These are phyloP conservation scores for Drosophila seguyi DNA, from an alignment of 1,140 invertebrate species.

Conservation along the genomic window DNA sequence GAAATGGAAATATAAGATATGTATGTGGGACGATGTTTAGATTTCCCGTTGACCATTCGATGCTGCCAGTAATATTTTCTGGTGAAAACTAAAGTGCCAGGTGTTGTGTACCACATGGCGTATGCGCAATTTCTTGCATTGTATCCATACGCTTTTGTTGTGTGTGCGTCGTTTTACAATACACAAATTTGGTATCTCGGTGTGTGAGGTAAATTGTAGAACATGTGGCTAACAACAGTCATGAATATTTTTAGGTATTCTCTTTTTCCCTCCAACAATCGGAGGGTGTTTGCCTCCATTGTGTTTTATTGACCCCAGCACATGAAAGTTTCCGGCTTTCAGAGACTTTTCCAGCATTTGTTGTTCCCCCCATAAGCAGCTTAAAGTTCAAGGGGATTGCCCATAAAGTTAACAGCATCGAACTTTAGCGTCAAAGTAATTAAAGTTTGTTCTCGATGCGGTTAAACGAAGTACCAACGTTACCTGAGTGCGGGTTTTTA, in stretches of 20 bases:
- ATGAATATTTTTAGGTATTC: constrained; percentile 51
- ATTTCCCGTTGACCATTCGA: constrained; percentile 34
- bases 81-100: constrained; percentile 43
- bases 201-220: constrained; percentile 26
- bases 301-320: constrained; percentile 56
- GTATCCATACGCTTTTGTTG: neutral
- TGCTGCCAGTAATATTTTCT: constrained; percentile 18
- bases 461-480: constrained; percentile 59
- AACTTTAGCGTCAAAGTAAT: constrained; percentile 75
- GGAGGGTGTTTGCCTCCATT: constrained; percentile 38
- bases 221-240: constrained; percentile 28
- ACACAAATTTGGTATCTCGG: constrained; percentile 55
- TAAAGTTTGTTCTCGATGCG: constrained; percentile 60
- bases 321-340: constrained; percentile 39
- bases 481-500: constrained; percentile 25
- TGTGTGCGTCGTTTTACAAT: constrained; percentile 6
- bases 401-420: constrained; percentile 62
- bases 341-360: constrained; percentile 26
- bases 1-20: constrained; percentile 53
- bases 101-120: constrained; percentile 26
- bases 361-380: constrained; percentile 59
- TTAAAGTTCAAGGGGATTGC: constrained; percentile 62
- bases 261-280: constrained; percentile 19
- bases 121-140: constrained; percentile 29
- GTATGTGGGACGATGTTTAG: constrained; percentile 23